Conservation (phyloP, 2,888 invertebrate genomes). For the Phyllotreta cruciferae region DNA sequence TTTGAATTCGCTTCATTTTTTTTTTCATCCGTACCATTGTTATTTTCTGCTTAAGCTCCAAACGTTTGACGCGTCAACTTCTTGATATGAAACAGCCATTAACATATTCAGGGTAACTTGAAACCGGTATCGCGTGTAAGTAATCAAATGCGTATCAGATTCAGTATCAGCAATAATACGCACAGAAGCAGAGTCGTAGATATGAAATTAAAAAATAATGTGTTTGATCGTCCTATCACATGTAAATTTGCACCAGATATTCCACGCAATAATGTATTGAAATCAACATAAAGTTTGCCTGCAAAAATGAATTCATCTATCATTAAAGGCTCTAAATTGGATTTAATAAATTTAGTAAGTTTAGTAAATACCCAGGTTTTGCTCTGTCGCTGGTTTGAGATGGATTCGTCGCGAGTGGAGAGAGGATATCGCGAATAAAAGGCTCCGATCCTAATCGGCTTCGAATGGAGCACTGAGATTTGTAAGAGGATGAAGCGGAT, state of each 20-base stretch:
- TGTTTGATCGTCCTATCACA: not conserved
- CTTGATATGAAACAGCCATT: conserved; percentile 38
- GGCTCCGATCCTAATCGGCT: conserved; percentile 36
- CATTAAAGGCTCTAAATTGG: too few species aligned
- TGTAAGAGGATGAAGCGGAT: conserved; percentile 34
- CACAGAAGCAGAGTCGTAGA: conserved; percentile 20
- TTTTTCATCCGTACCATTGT: conserved; percentile 19
- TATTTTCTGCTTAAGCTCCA: conserved; percentile 33
- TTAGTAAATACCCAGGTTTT: too few species aligned
- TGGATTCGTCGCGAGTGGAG: conserved; percentile 19
- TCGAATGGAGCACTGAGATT: conserved; percentile 23
- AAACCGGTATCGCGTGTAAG: conserved; percentile 48
- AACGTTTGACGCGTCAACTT: conserved; percentile 31
- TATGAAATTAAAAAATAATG: not conserved
- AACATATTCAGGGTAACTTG: conserved; percentile 44
- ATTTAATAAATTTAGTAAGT: too few species aligned
- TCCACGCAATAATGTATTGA: not conserved
- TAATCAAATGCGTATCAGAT: conserved; percentile 47
- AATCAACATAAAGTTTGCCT: too few species aligned
- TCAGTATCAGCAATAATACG: conserved; percentile 33
- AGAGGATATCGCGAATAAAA: conserved; percentile 35
- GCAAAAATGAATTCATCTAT: too few species aligned
- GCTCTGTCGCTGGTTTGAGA: conserved; percentile 16
- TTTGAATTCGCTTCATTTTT: not conserved
- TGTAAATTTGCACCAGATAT: not conserved